Evolutionary conservation across 2,888 invertebrate species (phyloP).

Genomic region (Crossocerus cetratus): DNA sequence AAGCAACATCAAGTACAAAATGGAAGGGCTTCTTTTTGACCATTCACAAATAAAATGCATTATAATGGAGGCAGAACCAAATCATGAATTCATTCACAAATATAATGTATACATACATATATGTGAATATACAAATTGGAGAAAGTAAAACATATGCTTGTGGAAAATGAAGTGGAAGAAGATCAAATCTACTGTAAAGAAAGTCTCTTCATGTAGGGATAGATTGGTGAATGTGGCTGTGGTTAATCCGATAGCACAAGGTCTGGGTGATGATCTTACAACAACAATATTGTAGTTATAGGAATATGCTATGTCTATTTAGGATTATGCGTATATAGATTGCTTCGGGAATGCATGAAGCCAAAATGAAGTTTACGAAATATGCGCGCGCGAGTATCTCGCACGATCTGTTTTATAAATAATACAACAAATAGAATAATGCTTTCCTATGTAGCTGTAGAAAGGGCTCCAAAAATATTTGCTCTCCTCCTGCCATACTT

Average conservation of each 20-base stretch:
- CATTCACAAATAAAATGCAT: conserved; percentile 9
- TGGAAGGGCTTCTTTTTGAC: conserved; percentile 26
- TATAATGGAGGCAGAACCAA: background rate
- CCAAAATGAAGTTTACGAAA: conserved; percentile 47
- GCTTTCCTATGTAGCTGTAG: conserved; percentile 15
- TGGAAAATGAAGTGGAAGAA: conserved; percentile 9
- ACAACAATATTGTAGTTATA: conserved; percentile 33
- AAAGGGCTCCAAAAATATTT: conserved; percentile 1
- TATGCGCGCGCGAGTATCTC: conserved; percentile 22
- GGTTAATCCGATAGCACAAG: background rate
- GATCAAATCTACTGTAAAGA: background rate
- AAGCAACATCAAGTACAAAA: conserved; percentile 22
- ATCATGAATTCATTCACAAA: background rate
- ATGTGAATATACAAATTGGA: conserved; percentile 7
- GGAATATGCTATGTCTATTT: conserved; percentile 24
- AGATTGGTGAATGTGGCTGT: background rate
- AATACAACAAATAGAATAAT: conserved; percentile 32
- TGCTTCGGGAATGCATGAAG: conserved; percentile 33
- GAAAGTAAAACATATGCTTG: background rate
- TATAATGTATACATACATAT: background rate
- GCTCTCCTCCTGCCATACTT: conserved; percentile 5
- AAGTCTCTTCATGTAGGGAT: background rate
- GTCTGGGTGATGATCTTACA: conserved; percentile 6
- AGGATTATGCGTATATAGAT: conserved; percentile 26
- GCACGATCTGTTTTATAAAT: conserved; percentile 38